Evolutionary conservation across 2,113 vertebrate genomes (phyloP), one percentile per base, ranked within the genome.

Genomic region (Henicopernis longicauda): DNA sequence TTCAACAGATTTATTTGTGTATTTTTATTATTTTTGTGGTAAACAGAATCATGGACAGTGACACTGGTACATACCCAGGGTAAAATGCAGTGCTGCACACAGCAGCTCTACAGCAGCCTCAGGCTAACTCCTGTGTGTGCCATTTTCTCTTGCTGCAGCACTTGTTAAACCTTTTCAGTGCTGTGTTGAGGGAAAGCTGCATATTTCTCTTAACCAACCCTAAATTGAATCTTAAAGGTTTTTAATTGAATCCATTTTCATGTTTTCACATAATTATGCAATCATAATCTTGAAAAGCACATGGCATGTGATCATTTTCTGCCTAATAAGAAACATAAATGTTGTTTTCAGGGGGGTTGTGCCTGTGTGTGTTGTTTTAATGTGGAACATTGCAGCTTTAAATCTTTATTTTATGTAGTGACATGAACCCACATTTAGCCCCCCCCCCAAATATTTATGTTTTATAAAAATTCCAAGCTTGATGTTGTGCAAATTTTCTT

Each of bases 201-300:
- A 98, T 98, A 98, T 97, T 97, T 97, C 98, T 98, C 93, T 97
- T 98, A 98, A 98, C 97, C 97, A 94, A 95, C 93, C 76, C 95
- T 98, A 98, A 98, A 98, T 98, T 98, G 98, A 98, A 98, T 97
- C 97, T 98, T 98, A 98, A 97, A 97, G 97, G 98, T 98, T 98
- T 98, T 98, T 98, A 98, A 98, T 98, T 98, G 97, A 98, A 98
- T 98, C 98, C 98, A 98, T 98, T 98, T 98, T 98, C 98, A 98
- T 98, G 98, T 98, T 98, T 98, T 98, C 97, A 97, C 98, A 98
- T 98, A 98, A 98, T 98, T 98, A 98, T 98, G 97, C 97, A 97
- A 98, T 98, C 98, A 98, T 98, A 98, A 98, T 98, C 98, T 98
- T 98, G 98, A 98, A 98, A 98, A 98, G 97, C 96, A 97, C 97